phyloP scores from a whole-genome alignment of 2,797 vertebrate genomes.

The Falco columbarius region DNA sequence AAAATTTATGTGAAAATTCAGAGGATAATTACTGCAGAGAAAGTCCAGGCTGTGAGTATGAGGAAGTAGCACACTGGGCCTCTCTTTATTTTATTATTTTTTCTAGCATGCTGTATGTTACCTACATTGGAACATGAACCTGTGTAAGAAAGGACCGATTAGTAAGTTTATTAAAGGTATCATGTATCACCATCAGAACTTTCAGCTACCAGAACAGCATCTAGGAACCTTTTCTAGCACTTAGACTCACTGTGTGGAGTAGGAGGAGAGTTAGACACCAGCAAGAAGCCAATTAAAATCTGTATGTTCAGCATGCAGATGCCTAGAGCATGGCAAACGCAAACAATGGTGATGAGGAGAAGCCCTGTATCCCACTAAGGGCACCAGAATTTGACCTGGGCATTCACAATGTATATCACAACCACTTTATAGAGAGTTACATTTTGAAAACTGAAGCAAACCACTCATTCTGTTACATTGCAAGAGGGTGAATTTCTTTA shows the following conservation, averaged over 20 bases:
- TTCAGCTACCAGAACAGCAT: neutral
- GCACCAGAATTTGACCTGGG: neutral
- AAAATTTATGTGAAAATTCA: neutral
- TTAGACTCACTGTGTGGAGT: neutral
- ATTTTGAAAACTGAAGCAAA: neutral
- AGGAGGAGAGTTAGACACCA: neutral
- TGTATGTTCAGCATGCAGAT: neutral
- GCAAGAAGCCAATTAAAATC: neutral
- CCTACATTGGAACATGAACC: neutral
- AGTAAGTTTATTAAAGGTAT: neutral
- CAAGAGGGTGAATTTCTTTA: neutral
- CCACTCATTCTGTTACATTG: neutral
- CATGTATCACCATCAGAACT: neutral
- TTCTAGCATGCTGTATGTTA: neutral
- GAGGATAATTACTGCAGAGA: neutral
- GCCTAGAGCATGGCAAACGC: neutral
- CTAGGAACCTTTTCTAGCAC: neutral
- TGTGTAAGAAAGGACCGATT: neutral
- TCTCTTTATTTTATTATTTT: neutral
- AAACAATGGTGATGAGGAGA: neutral
- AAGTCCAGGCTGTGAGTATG: neutral
- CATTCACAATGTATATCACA: neutral
- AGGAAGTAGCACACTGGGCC: neutral
- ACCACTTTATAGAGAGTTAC: neutral
- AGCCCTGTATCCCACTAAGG: neutral